Evolutionary conservation across 1,140 invertebrate species (phyloP), one percentile per base, ranked within the genome.

Genomic region (Drosophila sp.): DNA sequence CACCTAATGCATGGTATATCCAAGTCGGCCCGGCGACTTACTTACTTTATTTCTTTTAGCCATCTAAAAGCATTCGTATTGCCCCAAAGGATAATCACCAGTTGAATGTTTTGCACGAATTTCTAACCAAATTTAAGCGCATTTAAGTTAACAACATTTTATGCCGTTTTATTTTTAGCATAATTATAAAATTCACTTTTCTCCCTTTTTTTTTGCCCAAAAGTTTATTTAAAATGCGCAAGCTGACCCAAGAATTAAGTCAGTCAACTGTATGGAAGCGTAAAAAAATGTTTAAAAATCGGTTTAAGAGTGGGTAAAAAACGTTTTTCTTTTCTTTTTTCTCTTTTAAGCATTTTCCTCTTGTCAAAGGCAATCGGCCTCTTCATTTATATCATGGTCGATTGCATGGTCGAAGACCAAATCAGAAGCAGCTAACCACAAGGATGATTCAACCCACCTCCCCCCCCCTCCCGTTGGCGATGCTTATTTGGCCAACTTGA

Each of bases 201-300:
- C n/a, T 47, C 7, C 5, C 25, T 23, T 47, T 7, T 23, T 5
- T 23, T 23, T 11, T 40, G 2, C 38, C 10, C 40, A n/a, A 41
- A 41, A 41, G 3, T 41, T 74, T 73, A 72, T 85, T 85, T 85
- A 79, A 85, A 85, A 86, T 85, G 82, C 82, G 81, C 80, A 78
- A 62, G 66, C 67, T 72, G 81, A 54, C 80, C 72, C 72, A 76
- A 72, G 76, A 83, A 75, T 81, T 75, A 75, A 85, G 74, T 75
- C 82, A 85, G 78, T 86, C 82, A 77, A 86, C 79, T 86, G 82
- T 76, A 75, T 86, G 70, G 81, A 86, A 85, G 82, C 78, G 82
- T 85, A 81, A 85, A 83, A 84, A 80, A 84, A 80, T 77, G 77
- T 77, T 81, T 70, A 70, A 73, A 55, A 64, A 67, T 56, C 57